Conservation (phyloP, 2,113 vertebrate species). For the Phyllopteryx taeniolatus region DNA sequence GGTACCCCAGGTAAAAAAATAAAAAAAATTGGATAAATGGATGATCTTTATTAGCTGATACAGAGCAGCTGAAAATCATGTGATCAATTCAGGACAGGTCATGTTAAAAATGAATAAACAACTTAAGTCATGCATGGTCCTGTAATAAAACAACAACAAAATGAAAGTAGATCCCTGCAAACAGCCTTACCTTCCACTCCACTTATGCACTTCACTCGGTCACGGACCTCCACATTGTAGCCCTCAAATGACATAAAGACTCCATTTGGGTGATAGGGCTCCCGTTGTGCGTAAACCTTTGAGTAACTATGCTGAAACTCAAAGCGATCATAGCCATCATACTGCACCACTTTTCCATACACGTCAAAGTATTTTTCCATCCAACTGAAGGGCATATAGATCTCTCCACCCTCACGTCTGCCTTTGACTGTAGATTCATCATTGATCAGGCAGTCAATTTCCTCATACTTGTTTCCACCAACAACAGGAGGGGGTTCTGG, state of each 20-base stretch:
- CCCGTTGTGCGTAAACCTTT: constrained; percentile 90
- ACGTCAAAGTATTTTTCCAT: constrained; percentile 97
- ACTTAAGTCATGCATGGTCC: neutral
- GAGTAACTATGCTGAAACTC: constrained; percentile 99
- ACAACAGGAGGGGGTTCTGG: constrained; percentile 82
- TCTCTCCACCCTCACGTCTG: constrained; percentile 82
- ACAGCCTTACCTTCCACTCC: constrained; percentile 87
- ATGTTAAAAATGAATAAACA: neutral
- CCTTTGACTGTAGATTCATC: constrained; percentile 90
- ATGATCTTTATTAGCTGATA: neutral
- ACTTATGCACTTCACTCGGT: constrained; percentile 97
- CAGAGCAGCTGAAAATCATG: neutral
- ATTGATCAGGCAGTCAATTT: constrained; percentile 96
- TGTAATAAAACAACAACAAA: neutral
- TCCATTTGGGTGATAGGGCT: constrained; percentile 89
- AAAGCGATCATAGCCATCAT: constrained; percentile 89
- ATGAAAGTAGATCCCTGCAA: neutral
- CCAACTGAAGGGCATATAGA: constrained; percentile 95
- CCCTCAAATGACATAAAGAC: constrained; percentile 99
- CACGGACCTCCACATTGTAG: constrained; percentile 96
- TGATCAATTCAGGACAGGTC: neutral
- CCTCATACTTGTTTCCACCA: constrained; percentile 81
- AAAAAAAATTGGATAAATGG: no score
- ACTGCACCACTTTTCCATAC: constrained; percentile 87
- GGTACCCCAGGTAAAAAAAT: neutral